A percentile compares a stretch with the other conserved stretches of the same genome.
phyloP scores from a whole-genome alignment of 2,797 vertebrate species.

The Amphiprion clarkii region DNA sequence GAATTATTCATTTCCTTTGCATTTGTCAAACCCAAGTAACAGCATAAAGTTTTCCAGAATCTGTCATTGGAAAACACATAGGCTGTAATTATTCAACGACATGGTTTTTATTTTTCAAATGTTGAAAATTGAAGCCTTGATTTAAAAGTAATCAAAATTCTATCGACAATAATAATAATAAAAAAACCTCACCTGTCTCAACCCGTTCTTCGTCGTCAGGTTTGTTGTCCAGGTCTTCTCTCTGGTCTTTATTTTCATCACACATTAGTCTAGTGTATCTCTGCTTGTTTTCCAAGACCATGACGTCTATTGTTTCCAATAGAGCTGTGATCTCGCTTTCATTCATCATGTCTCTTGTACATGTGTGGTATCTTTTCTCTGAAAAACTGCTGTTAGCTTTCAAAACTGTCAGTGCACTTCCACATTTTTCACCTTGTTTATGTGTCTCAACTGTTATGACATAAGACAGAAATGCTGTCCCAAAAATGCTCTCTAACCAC shows the following conservation, averaged over 20 bases:
- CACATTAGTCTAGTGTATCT: conserved; percentile 18
- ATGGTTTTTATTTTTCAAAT: too few relatives aligned
- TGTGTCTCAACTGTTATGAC: conserved; percentile 54
- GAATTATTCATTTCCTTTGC: too few relatives aligned
- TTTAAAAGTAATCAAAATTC: not conserved
- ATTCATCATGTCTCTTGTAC: conserved; percentile 50
- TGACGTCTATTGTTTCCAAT: conserved; percentile 50
- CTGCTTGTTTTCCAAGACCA: conserved; percentile 46
- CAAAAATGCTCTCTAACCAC: conserved; percentile 55
- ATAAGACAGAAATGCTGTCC: conserved; percentile 31
- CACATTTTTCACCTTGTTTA: conserved; percentile 27
- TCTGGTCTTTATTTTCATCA: conserved; percentile 11
- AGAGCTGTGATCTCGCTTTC: conserved; percentile 34
- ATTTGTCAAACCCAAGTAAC: too few relatives aligned
- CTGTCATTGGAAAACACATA: not conserved
- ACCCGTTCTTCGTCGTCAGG: not conserved
- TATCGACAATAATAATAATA: not conserved
- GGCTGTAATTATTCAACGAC: not conserved
- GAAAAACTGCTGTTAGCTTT: conserved; percentile 23
- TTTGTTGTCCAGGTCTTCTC: not conserved
- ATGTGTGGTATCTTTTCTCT: conserved; percentile 56
- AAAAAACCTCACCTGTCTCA: not conserved
- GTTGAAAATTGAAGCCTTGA: too few relatives aligned
- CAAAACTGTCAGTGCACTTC: conserved; percentile 46
- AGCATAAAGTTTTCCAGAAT: too few relatives aligned